Evolutionary conservation across 2,888 invertebrate genomes (phyloP), one percentile per base, ranked within the genome.

Genomic region (Acrobasis repandana): DNA sequence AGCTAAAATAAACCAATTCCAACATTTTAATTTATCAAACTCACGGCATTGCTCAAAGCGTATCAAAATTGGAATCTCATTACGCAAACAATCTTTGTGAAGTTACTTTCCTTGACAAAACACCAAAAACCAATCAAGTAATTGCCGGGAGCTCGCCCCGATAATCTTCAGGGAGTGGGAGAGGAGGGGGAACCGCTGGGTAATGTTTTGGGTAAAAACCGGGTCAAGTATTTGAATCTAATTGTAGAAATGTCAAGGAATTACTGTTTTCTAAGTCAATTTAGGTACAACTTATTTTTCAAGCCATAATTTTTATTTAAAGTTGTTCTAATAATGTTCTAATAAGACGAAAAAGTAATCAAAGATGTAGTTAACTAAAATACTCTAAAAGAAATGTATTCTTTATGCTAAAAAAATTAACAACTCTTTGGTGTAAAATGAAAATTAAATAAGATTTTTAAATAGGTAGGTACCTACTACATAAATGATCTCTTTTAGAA

Each of bases 111-210:
- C 58, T 60, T 51, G 52, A 52, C 60, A 88, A 84, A 85, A 83
- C 85, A 83, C 76, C 79, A 79, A 82, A 86, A 88, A 84, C 83
- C 90, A 90, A 91, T 91, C 90, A 88, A 84, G 88, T 90, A 90
- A 91, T 90, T 89, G 85, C 74, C 63, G 56, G 65, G 67, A 69
- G 63, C 66, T 69, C 70, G 18, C 56, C 73, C 79, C 83, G 86
- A 86, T 88, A 85, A 83, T 86, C 85, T 85, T 85, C 79, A 79
- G 80, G 69, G 72, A 75, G 72, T 61, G 47, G 69, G 63, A 67
- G 65, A 67, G 63, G 67, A 61, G 58, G 65, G 66, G 63, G n/a
- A 48, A 15, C 28, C 46, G 33, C 33, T 34, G 62, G 58, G 63
- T 47, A 65, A 70, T 65, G 50, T 59, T 50, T 46, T 16, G n/a